phyloP scores from a whole-genome alignment of 2,797 vertebrate species.

The Epinephelus awoara region DNA sequence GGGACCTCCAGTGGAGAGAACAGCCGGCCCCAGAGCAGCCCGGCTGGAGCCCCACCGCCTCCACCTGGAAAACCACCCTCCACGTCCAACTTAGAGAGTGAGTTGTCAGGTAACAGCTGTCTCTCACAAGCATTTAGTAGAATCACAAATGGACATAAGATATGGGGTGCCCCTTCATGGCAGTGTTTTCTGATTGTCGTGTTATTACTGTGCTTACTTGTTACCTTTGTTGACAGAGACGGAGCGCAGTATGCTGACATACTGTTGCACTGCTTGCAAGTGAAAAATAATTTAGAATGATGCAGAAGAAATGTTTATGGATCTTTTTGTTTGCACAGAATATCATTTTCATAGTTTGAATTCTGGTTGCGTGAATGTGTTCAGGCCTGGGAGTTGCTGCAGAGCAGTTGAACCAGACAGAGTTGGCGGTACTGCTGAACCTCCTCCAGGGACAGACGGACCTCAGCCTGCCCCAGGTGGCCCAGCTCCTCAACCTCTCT shows the following conservation, averaged over 20 bases:
- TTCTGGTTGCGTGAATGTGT: slow-evolving; percentile 36
- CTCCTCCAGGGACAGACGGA: slow-evolving; percentile 97
- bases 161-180: neutral
- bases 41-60: slow-evolving; percentile 81
- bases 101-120: slow-evolving; percentile 80
- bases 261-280: neutral
- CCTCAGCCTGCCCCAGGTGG: slow-evolving; percentile 94
- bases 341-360: neutral
- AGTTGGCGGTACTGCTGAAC: slow-evolving; percentile 95
- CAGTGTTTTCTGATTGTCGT: neutral
- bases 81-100: slow-evolving; percentile 72
- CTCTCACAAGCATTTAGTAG: neutral
- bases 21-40: slow-evolving; percentile 88
- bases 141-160: neutral
- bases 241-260: neutral
- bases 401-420: slow-evolving; percentile 97
- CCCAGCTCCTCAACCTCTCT: slow-evolving; percentile 94
- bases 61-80: slow-evolving; percentile 77
- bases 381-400: slow-evolving; percentile 92
- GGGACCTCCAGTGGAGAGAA: slow-evolving; percentile 91
- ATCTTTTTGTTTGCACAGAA: neutral
- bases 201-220: neutral
- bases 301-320: neutral
- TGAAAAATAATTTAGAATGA: neutral
- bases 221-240: neutral